Evolutionary conservation across 2,888 invertebrate species (phyloP), one percentile per base, ranked within the genome.

Genomic region (Crepidodera aurea): DNA sequence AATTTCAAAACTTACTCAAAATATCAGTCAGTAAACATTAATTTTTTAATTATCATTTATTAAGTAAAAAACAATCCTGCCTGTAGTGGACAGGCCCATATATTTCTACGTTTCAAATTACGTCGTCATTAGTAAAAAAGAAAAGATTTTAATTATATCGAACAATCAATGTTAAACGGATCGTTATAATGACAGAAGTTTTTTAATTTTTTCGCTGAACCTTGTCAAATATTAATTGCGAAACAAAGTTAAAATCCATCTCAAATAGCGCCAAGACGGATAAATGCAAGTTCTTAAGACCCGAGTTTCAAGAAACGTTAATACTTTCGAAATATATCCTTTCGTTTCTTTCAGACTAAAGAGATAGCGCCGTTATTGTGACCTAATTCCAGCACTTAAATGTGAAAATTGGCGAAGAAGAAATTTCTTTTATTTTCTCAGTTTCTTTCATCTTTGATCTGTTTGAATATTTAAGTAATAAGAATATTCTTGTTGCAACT

Each of bases 391-490:
- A 12, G 19, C 51, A 37, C 40, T 55, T 25, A 51, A 46, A 56
- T 50, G 39, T 15, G 19, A 53, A 39, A 48, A 48, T 48, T 48
- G 48, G 44, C 19, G 44, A 48, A 48, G 29, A 16, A 48, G 27
- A 27, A 48, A 48, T 48, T 50, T 48, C 57, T 62, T 54, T 56
- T 39, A 42, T 64, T 58, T 60, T 48, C 10, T 7, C 32, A 61
- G 53, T 60, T 64, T 50, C 57, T 60, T 60, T 60, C 37, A 60
- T 67, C 64, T 67, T 64, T 62, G 64, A 67, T 64, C 57, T 64
- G 48, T 51, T 51, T 44, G 50, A 64, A 48, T 48, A 53, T 64
- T 66, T 62, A 37, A 64, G 62, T 56, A 62, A 64, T 50, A 50
- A 25, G 46, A 64, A 66, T 64, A 64, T 57, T 56, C 44, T 40